Percentiles rank a stretch among this genome's conserved stretches.
phyloP scores from a whole-genome alignment of 2,888 invertebrate species.

The Macaria notata region DNA sequence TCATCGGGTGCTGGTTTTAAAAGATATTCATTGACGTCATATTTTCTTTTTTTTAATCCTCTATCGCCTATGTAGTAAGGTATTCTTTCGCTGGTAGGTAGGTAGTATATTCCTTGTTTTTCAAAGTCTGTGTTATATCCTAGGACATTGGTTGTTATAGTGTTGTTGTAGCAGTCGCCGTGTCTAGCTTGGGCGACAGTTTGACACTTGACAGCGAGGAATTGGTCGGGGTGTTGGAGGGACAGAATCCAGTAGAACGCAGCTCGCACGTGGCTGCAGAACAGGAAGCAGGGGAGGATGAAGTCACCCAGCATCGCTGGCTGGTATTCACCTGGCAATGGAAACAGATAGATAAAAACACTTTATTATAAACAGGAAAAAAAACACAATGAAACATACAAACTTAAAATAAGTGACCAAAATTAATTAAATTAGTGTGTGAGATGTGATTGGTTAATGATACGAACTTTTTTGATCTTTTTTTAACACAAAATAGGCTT shows the following conservation, averaged over 20 bases:
- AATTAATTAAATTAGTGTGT: too few species aligned
- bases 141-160: slow-evolving; percentile 48
- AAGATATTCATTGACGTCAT: slow-evolving; percentile 55
- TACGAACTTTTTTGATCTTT: too few species aligned
- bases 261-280: slow-evolving; percentile 68
- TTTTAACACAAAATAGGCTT: too few species aligned
- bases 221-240: slow-evolving; percentile 51
- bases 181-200: slow-evolving; percentile 53
- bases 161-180: slow-evolving; percentile 56
- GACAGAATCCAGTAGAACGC: slow-evolving; percentile 61
- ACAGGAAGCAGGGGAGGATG: slow-evolving; percentile 63
- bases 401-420: too few species aligned
- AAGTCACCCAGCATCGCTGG: slow-evolving; percentile 54
- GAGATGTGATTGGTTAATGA: too few species aligned
- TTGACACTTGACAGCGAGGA: slow-evolving; percentile 58
- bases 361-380: too few species aligned
- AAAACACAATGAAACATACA: too few species aligned
- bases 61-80: slow-evolving; percentile 61
- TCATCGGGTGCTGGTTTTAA: slow-evolving; percentile 54
- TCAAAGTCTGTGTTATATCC: slow-evolving; percentile 65
- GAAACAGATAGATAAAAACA: neutral
- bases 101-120: slow-evolving; percentile 62
- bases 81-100: slow-evolving; percentile 52
- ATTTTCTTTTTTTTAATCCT: slow-evolving; percentile 49
- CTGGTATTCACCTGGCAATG: slow-evolving; percentile 63